These are phyloP conservation scores for Anser cygnoides DNA, from an alignment of 2,113 vertebrate genomes.

Conservation along the genomic window DNA sequence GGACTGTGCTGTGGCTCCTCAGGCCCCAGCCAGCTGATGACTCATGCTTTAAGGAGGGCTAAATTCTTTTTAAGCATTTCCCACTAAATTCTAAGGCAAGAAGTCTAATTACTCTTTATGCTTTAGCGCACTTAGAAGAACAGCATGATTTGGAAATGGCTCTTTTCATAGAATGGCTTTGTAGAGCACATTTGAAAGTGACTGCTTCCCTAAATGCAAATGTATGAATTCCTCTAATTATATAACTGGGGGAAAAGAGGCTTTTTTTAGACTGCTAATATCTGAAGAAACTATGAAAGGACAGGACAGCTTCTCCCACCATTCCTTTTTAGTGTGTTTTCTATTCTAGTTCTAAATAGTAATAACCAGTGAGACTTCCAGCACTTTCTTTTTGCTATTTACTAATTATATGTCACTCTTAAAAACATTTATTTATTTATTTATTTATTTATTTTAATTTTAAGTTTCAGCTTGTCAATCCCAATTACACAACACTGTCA, in stretches of 20 bases:
- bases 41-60: conserved; percentile 20
- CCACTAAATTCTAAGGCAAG: conserved; percentile 46
- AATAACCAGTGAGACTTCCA: not conserved
- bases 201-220: conserved; percentile 60
- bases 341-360: conserved; percentile 20
- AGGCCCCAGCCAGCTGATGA: not conserved
- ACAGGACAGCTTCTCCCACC: conserved; percentile 3
- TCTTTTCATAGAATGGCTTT: conserved; percentile 48
- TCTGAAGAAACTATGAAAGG: conserved; percentile 40
- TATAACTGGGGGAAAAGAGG: not conserved
- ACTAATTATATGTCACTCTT: not conserved
- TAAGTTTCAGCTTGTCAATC: not conserved
- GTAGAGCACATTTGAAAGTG: conserved; percentile 38
- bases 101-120: conserved; percentile 64
- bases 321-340: conserved; percentile 1
- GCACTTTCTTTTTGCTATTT: not conserved
- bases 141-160: conserved; percentile 57
- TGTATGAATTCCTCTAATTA: conserved; percentile 57
- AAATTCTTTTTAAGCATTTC: not conserved
- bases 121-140: conserved; percentile 54
- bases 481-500: not conserved
- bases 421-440: not conserved
- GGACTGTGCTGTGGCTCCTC: not conserved
- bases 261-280: conserved; percentile 29
- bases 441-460: not conserved